A percentile compares a stretch with the other conserved stretches of the same genome.
Evolutionary conservation across 2,113 vertebrate genomes (phyloP).

Genomic region (Isichthys henryi): DNA sequence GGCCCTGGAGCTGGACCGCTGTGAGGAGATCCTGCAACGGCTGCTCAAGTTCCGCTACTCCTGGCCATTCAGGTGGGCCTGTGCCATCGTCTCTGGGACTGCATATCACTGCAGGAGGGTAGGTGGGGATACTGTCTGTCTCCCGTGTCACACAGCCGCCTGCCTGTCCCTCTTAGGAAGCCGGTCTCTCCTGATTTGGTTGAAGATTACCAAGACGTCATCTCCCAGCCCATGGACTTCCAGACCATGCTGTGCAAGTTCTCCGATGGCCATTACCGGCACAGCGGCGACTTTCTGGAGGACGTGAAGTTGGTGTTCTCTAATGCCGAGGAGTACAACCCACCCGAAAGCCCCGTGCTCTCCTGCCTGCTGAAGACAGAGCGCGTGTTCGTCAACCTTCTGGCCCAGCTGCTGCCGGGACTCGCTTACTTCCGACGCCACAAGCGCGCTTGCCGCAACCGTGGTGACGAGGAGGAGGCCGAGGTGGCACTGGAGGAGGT

Average conservation of each 20-base stretch:
- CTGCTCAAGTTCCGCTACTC: slow-evolving; percentile 87
- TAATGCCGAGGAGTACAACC: slow-evolving; percentile 90
- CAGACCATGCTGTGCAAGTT: slow-evolving; percentile 89
- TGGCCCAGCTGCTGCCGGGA: slow-evolving; percentile 82
- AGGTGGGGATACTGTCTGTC: background rate
- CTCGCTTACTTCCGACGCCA: slow-evolving; percentile 78
- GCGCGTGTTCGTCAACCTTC: slow-evolving; percentile 77
- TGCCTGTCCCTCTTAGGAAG: slow-evolving; percentile 64
- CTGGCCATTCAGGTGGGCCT: slow-evolving; percentile 90
- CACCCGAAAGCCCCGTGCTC: slow-evolving; percentile 77
- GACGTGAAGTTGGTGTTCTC: slow-evolving; percentile 90
- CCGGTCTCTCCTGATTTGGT: slow-evolving; percentile 84
- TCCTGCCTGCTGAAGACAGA: slow-evolving; percentile 84
- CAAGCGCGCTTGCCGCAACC: slow-evolving; percentile 54
- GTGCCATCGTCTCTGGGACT: background rate
- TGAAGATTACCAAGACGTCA: slow-evolving; percentile 85
- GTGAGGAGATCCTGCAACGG: slow-evolving; percentile 86
- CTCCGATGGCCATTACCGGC: slow-evolving; percentile 71
- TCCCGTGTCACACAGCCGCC: background rate
- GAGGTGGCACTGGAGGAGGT: slow-evolving; percentile 26
- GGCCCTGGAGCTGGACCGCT: slow-evolving; percentile 78
- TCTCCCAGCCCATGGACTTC: slow-evolving; percentile 89
- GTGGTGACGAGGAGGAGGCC: slow-evolving; percentile 43
- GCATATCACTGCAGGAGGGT: background rate
- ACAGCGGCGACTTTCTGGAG: slow-evolving; percentile 76